A percentile compares a stretch with the other conserved stretches of the same genome.
Evolutionary conservation across 1,140 invertebrate species (phyloP).

Genomic region (Nomia melanderi): DNA sequence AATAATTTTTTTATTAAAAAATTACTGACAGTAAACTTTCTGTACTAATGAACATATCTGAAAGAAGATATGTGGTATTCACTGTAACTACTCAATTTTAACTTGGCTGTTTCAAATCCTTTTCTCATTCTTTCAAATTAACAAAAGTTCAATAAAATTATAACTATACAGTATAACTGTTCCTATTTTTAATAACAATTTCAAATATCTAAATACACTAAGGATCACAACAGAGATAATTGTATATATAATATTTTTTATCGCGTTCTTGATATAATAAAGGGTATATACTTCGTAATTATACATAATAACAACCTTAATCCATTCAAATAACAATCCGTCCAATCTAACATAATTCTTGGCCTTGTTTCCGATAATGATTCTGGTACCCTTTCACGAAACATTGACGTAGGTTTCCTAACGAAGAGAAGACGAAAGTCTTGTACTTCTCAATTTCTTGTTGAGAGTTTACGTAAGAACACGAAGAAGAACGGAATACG

Average conservation of each 20-base stretch:
- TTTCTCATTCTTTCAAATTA: no score
- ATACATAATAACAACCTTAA: not conserved
- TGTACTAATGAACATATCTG: no score
- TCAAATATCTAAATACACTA: no score
- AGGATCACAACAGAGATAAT: no score
- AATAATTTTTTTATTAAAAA: no score
- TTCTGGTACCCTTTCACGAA: slow-evolving; percentile 35
- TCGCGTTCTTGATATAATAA: not conserved
- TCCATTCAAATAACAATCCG: not conserved
- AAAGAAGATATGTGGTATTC: no score
- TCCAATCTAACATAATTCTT: slow-evolving; percentile 3
- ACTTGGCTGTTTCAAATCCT: no score
- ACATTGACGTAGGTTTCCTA: slow-evolving; percentile 15
- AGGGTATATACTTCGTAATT: not conserved
- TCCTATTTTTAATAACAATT: no score
- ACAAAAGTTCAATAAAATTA: no score
- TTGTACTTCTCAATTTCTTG: slow-evolving; percentile 2
- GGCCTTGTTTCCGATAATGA: slow-evolving; percentile 41
- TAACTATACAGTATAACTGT: no score
- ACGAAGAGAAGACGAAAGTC: slow-evolving; percentile 6
- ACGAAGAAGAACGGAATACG: slow-evolving; percentile 5
- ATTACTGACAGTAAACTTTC: no score
- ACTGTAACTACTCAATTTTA: no score
- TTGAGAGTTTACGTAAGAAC: slow-evolving; percentile 34
- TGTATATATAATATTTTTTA: not conserved